Base-by-base conservation (phyloP, 2,113 vertebrate species). In the Herpailurus yagouaroundi region DNA sequence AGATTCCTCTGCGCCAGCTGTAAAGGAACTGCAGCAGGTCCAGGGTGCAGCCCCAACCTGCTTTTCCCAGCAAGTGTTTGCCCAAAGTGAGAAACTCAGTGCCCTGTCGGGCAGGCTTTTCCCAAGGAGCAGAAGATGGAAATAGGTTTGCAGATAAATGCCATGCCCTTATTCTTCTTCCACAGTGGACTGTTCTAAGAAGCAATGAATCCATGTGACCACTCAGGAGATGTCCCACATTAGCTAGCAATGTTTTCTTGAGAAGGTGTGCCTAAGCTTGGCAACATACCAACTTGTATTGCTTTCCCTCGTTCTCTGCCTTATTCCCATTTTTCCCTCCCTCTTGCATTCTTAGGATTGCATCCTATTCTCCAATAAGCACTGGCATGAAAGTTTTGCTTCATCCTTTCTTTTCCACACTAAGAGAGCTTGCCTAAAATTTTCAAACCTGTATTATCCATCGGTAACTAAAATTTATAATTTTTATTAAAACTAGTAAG, bases 381-480 rank as follows among this genome's bases (percentile, higher is more conserved):
- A 48, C 18, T 25, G 15, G 69, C 48, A 50, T 86, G 36, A 21
- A 81, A 38, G 8, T 80, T 76, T 91, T 80, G 55, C 83, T 71
- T 92, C 64, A 55, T 13, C 31, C 18, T 60, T 71, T 94, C 52
- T 95, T 82, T 87, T 88, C 50, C 81, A 79, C 45, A 29, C 18
- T 48, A 33, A 88, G 12, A 91, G 27, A 90, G 23, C 25, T 84
- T 63, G 29, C 64, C 80, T 74, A 77, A n/a, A 84, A 73, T 68
- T 68, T 16, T 0, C 57, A 74, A 23, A 7, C 4, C 7, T 2
- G 10, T 85, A 12, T 25, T 57, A 48, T 86, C 21, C 69, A 96
- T 74, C 76, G 84, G 38, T 84, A 55, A 63, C 38, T 94, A 76
- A 68, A 97, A 79, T 81, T 95, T 13, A 86, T 69, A 63, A 63